Evolutionary conservation across 2,797 vertebrate genomes (phyloP), one percentile per base, ranked within the genome.

Genomic region (Taeniopygia guttata): DNA sequence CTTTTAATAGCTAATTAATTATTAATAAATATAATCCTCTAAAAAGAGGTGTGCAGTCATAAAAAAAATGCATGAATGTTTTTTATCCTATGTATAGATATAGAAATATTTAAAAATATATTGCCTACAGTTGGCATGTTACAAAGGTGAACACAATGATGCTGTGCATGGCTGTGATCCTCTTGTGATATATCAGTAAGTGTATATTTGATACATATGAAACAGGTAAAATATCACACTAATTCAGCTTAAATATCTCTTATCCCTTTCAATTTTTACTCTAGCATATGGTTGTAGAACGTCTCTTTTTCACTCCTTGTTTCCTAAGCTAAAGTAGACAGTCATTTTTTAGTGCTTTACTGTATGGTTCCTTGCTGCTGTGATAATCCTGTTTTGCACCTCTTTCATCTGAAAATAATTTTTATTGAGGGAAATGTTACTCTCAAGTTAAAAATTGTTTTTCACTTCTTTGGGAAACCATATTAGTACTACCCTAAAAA

Each of bases 41-140:
- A 36, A 82, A 72, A 90, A 59, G 10, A 79, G 2, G 6, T 45
- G 4, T 54, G 27, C 27, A 64, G 5, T 42, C 7, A 38, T 48
- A 8, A 13, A 10, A n/a, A 17, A 25, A 48, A 36, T 18, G 6
- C 8, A 59, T 1, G 2, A 1, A 51, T 45, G 9, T 32, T 27
- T 75, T 82, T 80, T 36, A 60, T 77, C 19, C 26, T 60, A 16
- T 49, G 29, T 34, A 43, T 51, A 45, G 3, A 14, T 34, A 51
- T 6, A 34, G 9, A 32, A 48, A 29, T 72, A 56, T 89, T 38
- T 21, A 59, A 84, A 10, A 80, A 32, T 29, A 38, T 2, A 7
- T 74, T 80, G 26, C 11, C 13, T 59, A 36, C 27, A 25, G 7
- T 5, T 68, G 73, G 5, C 3, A 1, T 21, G 16, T 45, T 85